These are phyloP conservation scores for Malthinus flaveolus DNA, from an alignment of 2,888 invertebrate species.

Conservation along the genomic window DNA sequence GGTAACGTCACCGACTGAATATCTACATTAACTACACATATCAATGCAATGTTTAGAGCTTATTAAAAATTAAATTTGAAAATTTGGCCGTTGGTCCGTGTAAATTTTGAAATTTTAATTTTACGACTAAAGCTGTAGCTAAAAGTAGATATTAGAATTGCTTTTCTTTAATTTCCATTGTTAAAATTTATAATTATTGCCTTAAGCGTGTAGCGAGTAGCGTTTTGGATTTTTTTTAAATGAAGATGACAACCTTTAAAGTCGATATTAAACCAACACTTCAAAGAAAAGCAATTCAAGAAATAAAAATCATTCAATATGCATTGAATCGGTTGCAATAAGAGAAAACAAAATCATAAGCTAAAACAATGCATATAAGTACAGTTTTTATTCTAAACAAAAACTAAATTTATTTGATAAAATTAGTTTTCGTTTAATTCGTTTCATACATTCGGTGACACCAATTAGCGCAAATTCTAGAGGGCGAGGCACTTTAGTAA, in stretches of 20 bases:
- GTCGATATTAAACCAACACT: neutral
- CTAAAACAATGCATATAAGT: slow-evolving; percentile 52
- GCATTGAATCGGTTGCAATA: slow-evolving; percentile 50
- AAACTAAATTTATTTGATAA: slow-evolving; percentile 10
- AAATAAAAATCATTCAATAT: slow-evolving; percentile 45
- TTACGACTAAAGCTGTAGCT: slow-evolving; percentile 23
- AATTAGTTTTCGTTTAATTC: slow-evolving; percentile 22
- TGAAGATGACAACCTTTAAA: neutral
- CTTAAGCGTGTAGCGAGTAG: slow-evolving; percentile 1
- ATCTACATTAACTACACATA: slow-evolving; percentile 48
- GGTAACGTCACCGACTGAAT: slow-evolving; percentile 66
- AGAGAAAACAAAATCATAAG: slow-evolving; percentile 16
- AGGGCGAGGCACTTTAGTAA: slow-evolving; percentile 49
- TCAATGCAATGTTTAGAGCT: slow-evolving; percentile 25
- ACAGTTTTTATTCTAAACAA: slow-evolving; percentile 39
- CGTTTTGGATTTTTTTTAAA: neutral
- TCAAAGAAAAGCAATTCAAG: slow-evolving; percentile 31
- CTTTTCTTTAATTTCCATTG: slow-evolving; percentile 24
- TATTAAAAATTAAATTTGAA: slow-evolving; percentile 12
- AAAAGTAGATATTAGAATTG: slow-evolving; percentile 27
- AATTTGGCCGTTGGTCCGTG: slow-evolving; percentile 1
- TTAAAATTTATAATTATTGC: slow-evolving; percentile 2
- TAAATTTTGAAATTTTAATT: slow-evolving; percentile 12
- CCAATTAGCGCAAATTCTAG: slow-evolving; percentile 49
- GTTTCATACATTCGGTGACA: slow-evolving; percentile 50